Evolutionary conservation across 1,140 invertebrate species (phyloP).

Genomic region (Anadara kagoshimensis): DNA sequence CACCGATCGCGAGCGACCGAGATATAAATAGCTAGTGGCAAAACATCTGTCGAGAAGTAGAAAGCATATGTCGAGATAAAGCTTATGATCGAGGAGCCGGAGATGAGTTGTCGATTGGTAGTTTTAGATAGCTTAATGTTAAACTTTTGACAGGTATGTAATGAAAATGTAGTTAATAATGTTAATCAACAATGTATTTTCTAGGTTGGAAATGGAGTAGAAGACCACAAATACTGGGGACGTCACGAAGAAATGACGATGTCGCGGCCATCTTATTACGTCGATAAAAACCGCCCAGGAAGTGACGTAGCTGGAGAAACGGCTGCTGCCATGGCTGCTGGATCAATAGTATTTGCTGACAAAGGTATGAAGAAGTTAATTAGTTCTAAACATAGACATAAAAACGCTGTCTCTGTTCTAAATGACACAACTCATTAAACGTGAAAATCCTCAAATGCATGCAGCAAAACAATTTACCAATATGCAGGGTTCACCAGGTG

Average conservation of each 20-base stretch:
- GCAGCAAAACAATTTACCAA: not conserved
- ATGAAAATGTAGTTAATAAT: too few relatives aligned
- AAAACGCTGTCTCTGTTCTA: not conserved
- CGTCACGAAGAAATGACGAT: constrained; percentile 77
- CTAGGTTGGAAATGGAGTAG: constrained; percentile 61
- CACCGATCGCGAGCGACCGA: too few relatives aligned
- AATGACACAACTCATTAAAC: not conserved
- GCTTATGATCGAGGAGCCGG: too few relatives aligned
- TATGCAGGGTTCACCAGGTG: not conserved
- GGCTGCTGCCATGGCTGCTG: constrained; percentile 77
- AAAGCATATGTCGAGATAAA: too few relatives aligned
- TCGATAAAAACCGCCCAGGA: constrained; percentile 76
- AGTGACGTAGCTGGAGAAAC: constrained; percentile 80
- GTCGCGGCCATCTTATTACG: constrained; percentile 78
- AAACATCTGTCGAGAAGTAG: too few relatives aligned
- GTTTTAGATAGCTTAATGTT: too few relatives aligned
- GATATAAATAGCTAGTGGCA: too few relatives aligned
- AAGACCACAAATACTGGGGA: constrained; percentile 51
- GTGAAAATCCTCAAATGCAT: not conserved
- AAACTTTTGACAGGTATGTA: too few relatives aligned
- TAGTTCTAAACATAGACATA: too few relatives aligned
- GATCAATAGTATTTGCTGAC: constrained; percentile 76
- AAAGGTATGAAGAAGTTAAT: constrained; percentile 13
- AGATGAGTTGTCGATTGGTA: too few relatives aligned
- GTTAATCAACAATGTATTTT: too few relatives aligned